These are phyloP conservation scores for Epistrophella euchroma DNA, from an alignment of 2,888 invertebrate genomes.

Conservation along the genomic window DNA sequence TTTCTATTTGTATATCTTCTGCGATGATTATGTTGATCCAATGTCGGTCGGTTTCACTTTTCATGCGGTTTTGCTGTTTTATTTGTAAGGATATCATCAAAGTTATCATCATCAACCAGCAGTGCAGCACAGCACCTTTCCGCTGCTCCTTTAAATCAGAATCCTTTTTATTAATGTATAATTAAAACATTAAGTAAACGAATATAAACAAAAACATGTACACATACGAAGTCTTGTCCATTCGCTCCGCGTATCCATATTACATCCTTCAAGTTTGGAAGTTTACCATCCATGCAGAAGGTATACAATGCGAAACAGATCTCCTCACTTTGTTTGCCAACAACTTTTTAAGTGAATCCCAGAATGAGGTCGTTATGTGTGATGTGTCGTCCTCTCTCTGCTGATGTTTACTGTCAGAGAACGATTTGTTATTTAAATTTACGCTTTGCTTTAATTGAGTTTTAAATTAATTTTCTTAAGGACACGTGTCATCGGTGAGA, in stretches of 20 bases:
- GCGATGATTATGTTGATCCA: constrained; percentile 22
- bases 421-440: constrained; percentile 61
- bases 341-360: constrained; percentile 15
- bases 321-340: constrained; percentile 30
- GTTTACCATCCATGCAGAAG: not conserved
- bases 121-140: constrained; percentile 15
- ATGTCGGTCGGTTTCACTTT: constrained; percentile 26
- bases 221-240: constrained; percentile 4
- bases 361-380: constrained; percentile 47
- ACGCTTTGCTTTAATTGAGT: constrained; percentile 67
- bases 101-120: constrained; percentile 20
- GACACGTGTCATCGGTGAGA: constrained; percentile 64
- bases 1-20: not conserved
- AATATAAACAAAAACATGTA: not conserved
- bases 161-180: constrained; percentile 71
- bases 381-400: constrained; percentile 38
- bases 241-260: not conserved
- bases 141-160: constrained; percentile 56
- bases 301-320: not conserved
- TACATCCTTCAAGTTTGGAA: constrained; percentile 28
- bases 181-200: constrained; percentile 65
- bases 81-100: constrained; percentile 50
- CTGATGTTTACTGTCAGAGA: constrained; percentile 23
- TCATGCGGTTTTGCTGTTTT: constrained; percentile 28
- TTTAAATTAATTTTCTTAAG: constrained; percentile 70